Evolutionary conservation across 2,113 vertebrate species (phyloP).

Genomic region (Ardeotis arabs): DNA sequence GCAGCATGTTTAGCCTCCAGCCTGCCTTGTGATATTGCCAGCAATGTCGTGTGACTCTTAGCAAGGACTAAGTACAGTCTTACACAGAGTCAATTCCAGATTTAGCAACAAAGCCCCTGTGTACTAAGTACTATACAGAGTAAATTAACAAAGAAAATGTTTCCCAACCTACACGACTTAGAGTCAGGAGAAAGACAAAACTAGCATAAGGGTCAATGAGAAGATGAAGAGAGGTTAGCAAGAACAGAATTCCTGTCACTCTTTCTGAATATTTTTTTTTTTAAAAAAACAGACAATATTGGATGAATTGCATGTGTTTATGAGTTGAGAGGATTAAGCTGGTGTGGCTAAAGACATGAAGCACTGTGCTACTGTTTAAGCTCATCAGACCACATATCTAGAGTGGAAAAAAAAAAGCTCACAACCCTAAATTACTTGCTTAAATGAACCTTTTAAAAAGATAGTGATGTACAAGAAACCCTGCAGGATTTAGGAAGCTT

Average conservation of each 20-base stretch:
- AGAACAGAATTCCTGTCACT: neutral
- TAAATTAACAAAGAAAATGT: neutral
- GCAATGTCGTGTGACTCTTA: neutral
- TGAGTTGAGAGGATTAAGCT: neutral
- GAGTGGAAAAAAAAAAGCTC: neutral
- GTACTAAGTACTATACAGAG: neutral
- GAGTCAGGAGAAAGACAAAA: neutral
- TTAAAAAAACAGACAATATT: neutral
- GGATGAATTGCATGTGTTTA: neutral
- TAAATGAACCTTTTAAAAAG: constrained; percentile 49
- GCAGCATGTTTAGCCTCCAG: neutral
- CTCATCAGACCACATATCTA: neutral
- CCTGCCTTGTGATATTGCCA: neutral
- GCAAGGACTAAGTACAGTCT: neutral
- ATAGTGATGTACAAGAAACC: constrained; percentile 17
- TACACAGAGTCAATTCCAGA: neutral
- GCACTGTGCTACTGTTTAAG: neutral
- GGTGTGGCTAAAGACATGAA: neutral
- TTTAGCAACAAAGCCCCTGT: neutral
- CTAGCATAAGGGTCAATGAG: neutral
- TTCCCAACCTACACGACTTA: neutral
- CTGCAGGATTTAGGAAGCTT: constrained; percentile 45
- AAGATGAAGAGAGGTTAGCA: neutral
- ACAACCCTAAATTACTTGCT: constrained; percentile 43
- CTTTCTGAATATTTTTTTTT: neutral